These are phyloP conservation scores for Drosophila heteroneura DNA, from an alignment of 2,888 invertebrate genomes.

Conservation along the genomic window DNA sequence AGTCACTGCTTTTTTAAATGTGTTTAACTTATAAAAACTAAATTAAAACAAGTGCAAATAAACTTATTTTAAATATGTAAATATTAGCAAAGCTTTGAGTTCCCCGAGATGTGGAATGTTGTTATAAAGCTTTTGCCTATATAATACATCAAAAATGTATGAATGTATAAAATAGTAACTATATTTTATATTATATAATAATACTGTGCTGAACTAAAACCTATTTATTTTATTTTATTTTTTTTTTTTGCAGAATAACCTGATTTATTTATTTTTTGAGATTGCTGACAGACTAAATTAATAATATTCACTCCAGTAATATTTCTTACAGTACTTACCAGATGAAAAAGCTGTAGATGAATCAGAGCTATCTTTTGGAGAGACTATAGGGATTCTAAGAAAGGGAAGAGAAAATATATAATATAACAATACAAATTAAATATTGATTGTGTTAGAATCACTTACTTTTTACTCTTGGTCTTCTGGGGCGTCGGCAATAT, in stretches of 20 bases:
- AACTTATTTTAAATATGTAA: background rate
- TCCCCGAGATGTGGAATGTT: background rate
- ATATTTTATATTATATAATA: background rate
- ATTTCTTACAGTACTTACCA: conserved; percentile 47
- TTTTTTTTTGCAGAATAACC: background rate
- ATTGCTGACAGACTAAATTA: background rate
- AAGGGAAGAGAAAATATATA: background rate
- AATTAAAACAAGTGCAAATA: background rate
- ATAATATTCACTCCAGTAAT: background rate
- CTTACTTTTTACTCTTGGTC: conserved; percentile 84
- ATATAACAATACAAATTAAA: background rate
- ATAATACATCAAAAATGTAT: background rate
- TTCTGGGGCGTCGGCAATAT: conserved; percentile 85
- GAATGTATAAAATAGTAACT: background rate
- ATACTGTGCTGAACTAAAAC: background rate
- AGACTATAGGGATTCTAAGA: conserved; percentile 76
- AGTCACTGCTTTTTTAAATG: background rate
- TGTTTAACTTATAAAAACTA: background rate
- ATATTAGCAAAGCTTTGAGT: background rate
- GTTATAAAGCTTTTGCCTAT: background rate
- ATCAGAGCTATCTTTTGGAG: conserved; percentile 67
- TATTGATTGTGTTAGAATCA: background rate
- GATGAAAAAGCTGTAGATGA: conserved; percentile 15
- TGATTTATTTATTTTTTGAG: background rate
- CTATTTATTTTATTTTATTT: background rate